phyloP scores from a whole-genome alignment of 37 sponge, comb jelly and placozoan genomes.

The Tethya wilhelma region DNA sequence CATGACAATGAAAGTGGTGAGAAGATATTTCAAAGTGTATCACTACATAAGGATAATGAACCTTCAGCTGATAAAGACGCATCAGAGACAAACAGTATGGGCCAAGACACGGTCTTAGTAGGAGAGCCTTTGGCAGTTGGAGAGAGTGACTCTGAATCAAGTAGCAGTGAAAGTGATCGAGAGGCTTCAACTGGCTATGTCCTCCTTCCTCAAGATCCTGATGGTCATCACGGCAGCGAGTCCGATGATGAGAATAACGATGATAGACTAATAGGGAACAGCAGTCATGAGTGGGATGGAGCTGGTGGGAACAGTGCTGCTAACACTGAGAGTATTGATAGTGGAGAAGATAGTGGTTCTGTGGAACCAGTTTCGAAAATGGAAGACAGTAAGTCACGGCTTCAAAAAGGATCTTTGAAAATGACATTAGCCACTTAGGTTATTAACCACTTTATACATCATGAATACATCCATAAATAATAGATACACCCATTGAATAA shows the following conservation, averaged over 20 bases:
- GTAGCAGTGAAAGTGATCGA: constrained; percentile 17
- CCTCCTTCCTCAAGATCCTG: constrained; percentile 58
- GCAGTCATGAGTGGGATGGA: neutral
- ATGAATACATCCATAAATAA: no score
- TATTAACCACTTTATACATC: no score
- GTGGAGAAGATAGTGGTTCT: neutral
- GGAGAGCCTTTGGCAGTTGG: no score
- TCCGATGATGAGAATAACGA: neutral
- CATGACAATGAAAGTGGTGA: no score
- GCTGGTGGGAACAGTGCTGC: neutral
- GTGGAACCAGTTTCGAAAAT: neutral
- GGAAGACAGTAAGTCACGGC: constrained; percentile 16
- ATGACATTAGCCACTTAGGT: no score
- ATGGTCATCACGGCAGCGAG: neutral
- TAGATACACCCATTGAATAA: no score
- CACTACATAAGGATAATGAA: neutral
- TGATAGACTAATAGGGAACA: constrained; percentile 10
- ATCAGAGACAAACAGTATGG: no score
- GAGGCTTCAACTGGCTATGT: constrained; percentile 38
- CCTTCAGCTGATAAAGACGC: no score
- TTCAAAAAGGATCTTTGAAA: neutral
- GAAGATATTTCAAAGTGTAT: neutral
- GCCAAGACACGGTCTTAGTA: no score
- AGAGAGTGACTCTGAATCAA: no score
- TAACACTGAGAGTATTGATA: neutral